Evolutionary conservation across 2,888 invertebrate species (phyloP).

Genomic region (Phanerotoma sp.): DNA sequence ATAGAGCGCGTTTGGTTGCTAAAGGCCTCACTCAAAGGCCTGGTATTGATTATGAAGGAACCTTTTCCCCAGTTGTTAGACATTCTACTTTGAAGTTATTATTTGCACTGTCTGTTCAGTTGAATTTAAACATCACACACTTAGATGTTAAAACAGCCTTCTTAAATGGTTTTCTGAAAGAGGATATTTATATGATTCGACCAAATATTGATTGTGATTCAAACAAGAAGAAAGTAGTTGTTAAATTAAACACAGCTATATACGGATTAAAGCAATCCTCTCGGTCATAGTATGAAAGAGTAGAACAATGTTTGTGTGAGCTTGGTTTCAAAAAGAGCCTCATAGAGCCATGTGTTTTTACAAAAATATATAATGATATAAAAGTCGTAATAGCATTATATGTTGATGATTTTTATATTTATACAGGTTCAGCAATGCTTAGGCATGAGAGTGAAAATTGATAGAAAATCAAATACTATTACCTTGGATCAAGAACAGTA

Average conservation of each 20-base stretch:
- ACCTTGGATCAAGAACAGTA: conserved; percentile 19
- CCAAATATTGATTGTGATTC: too few relatives aligned
- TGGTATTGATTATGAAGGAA: conserved; percentile 37
- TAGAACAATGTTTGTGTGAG: conserved; percentile 19
- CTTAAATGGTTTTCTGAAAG: too few relatives aligned
- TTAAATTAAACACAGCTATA: conserved; percentile 19
- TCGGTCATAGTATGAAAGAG: conserved; percentile 36
- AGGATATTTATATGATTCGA: too few relatives aligned
- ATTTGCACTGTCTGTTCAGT: not conserved
- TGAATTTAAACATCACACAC: not conserved
- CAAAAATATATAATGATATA: conserved; percentile 3
- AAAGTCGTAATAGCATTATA: conserved; percentile 20
- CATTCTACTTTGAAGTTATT: conserved; percentile 33
- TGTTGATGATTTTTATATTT: conserved; percentile 29
- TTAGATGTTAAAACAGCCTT: not conserved
- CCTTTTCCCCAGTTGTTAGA: conserved; percentile 37
- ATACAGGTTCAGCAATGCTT: conserved; percentile 16
- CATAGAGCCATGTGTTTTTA: conserved; percentile 28
- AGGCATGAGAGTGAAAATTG: conserved; percentile 21
- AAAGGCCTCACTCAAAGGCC: conserved; percentile 37
- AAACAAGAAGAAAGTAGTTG: not conserved
- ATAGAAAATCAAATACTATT: conserved; percentile 1
- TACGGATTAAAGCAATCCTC: conserved; percentile 30
- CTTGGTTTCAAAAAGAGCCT: conserved; percentile 12
- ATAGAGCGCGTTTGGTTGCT: conserved; percentile 38